Evolutionary conservation across 2,113 vertebrate species (phyloP).

Genomic region (Rallus limicola): DNA sequence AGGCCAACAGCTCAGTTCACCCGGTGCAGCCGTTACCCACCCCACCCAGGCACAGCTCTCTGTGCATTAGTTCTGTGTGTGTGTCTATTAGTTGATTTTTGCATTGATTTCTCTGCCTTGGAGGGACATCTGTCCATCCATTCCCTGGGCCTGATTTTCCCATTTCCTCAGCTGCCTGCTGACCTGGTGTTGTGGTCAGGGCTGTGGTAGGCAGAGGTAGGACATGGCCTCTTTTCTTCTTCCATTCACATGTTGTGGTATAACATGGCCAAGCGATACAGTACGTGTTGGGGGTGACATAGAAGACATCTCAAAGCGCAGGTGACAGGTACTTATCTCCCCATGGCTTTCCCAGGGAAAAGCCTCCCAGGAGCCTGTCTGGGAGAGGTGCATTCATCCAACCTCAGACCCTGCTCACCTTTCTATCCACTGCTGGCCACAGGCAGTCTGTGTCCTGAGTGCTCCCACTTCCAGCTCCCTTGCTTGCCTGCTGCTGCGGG

Average conservation of each 20-base stretch:
- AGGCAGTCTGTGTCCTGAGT: background rate
- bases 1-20: conserved; percentile 35
- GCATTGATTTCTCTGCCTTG: conserved; percentile 14
- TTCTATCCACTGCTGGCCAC: background rate
- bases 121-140: background rate
- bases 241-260: background rate
- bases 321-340: background rate
- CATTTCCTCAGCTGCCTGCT: background rate
- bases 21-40: conserved; percentile 26
- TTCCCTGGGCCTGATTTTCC: background rate
- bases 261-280: background rate
- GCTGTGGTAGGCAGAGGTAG: background rate
- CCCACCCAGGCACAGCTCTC: background rate
- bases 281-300: fast-evolving
- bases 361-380: background rate
- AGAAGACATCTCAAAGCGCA: background rate
- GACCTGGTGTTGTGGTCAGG: background rate
- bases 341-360: background rate
- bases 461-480: background rate
- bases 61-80: background rate
- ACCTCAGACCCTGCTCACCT: background rate
- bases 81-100: background rate
- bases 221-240: background rate
- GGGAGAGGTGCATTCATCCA: background rate
- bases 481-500: background rate